Percentiles rank a stretch among this genome's conserved stretches.
Evolutionary conservation across 2,797 vertebrate genomes (phyloP).

Genomic region (Acipenser transmontanus): DNA sequence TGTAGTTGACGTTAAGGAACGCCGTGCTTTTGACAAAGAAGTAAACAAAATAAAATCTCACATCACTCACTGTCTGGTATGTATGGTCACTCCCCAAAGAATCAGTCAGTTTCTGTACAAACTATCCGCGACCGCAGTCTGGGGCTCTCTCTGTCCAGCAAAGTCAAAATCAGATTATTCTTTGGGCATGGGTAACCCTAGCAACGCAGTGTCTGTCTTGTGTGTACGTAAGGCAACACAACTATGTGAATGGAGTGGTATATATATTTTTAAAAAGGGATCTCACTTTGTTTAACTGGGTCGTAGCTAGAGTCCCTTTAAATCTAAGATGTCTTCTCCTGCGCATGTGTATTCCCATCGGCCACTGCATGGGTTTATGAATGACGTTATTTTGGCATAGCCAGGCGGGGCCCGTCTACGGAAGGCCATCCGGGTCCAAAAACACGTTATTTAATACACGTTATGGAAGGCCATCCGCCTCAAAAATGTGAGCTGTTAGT

Average conservation of each 20-base stretch:
- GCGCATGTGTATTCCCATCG: conserved; percentile 1
- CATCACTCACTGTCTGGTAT: conserved; percentile 12
- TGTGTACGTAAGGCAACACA: neutral
- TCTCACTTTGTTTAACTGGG: conserved; percentile 18
- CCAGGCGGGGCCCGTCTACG: too few species aligned
- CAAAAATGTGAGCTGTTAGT: too few species aligned
- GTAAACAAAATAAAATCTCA: conserved; percentile 8
- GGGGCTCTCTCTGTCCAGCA: neutral
- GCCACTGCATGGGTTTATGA: conserved; percentile 17
- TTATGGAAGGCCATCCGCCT: conserved; percentile 2
- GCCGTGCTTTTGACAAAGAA: neutral
- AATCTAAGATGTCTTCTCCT: conserved; percentile 61
- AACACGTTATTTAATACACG: conserved; percentile 28
- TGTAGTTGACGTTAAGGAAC: neutral
- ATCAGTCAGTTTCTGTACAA: neutral
- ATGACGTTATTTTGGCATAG: neutral
- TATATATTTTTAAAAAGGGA: neutral
- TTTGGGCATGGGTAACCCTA: neutral
- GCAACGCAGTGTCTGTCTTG: neutral
- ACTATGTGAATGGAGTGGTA: neutral
- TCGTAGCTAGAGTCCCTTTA: conserved; percentile 53
- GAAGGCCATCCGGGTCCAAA: conserved; percentile 7
- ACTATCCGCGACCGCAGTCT: neutral
- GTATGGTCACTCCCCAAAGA: neutral
- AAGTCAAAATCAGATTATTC: neutral